A percentile compares a stretch with the other conserved stretches of the same genome.
phyloP scores from a whole-genome alignment of 92 coral and sea anemone species.

The Galaxea fascicularis region DNA sequence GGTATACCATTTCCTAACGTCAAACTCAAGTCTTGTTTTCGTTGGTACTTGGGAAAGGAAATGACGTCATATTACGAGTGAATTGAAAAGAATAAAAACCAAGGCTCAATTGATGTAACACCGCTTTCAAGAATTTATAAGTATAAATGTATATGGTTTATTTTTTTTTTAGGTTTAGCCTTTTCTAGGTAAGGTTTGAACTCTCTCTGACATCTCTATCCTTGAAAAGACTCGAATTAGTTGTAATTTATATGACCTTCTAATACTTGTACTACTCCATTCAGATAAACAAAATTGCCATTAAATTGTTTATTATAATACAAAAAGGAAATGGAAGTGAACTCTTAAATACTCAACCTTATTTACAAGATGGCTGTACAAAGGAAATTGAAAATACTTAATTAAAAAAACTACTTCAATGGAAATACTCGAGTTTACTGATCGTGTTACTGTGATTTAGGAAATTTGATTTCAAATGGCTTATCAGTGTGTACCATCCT shows the following conservation, averaged over 20 bases:
- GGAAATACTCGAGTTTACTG: background rate
- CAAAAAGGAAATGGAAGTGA: background rate
- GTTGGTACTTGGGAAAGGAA: background rate
- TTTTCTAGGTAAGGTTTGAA: no score
- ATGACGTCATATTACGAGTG: slow-evolving; percentile 10
- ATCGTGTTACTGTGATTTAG: no score
- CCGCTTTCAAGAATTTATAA: no score
- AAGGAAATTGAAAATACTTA: background rate
- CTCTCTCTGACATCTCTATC: no score
- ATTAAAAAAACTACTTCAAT: no score
- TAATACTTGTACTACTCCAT: background rate
- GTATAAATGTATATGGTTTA: no score
- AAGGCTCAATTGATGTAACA: no score
- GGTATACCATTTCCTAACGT: background rate
- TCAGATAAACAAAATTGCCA: background rate
- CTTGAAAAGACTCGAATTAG: no score
- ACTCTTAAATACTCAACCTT: background rate
- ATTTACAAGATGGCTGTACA: background rate
- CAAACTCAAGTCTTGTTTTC: background rate
- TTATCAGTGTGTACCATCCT: no score
- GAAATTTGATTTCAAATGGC: no score
- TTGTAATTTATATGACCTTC: background rate
- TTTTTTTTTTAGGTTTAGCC: no score
- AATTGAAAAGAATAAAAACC: background rate
- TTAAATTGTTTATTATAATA: slow-evolving; percentile 13